These are phyloP conservation scores for Gallinago nigripennis DNA, from an alignment of 2,797 vertebrate species.

Conservation along the genomic window DNA sequence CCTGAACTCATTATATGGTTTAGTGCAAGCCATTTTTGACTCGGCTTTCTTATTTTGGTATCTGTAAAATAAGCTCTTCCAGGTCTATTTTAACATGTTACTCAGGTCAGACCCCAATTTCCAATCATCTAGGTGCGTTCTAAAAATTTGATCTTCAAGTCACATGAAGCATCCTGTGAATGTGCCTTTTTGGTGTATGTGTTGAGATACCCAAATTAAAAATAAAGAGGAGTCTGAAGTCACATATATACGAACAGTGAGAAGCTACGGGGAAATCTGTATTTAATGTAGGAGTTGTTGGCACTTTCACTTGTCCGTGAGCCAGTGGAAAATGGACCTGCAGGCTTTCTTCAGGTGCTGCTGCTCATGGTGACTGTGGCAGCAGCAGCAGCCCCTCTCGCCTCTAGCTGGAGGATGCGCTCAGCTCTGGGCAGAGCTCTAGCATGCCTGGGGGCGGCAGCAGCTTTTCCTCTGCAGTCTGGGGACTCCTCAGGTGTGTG, in stretches of 20 bases:
- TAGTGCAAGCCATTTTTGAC: not conserved
- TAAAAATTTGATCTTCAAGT: not conserved
- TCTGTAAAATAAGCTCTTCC: not conserved
- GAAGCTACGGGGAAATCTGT: not conserved
- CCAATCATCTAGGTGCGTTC: not conserved
- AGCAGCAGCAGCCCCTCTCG: not conserved
- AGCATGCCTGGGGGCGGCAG: rapidly evolving
- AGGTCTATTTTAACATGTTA: not conserved
- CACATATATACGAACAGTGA: not conserved
- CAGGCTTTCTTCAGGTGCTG: not conserved
- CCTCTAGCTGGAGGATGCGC: not conserved
- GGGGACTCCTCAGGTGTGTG: not conserved
- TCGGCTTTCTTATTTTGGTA: not conserved
- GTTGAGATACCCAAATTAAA: not conserved
- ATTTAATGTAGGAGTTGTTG: not conserved
- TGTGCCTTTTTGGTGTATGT: not conserved
- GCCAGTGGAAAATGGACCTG: not conserved
- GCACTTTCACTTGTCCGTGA: not conserved
- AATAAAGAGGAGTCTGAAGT: not conserved
- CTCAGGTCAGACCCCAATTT: not conserved
- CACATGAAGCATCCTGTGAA: not conserved
- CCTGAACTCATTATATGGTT: not conserved
- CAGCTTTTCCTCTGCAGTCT: not conserved
- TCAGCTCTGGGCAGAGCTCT: not conserved
- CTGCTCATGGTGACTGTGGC: not conserved